phyloP scores from a whole-genome alignment of 2,113 vertebrate genomes.

The Aramus guarauna region DNA sequence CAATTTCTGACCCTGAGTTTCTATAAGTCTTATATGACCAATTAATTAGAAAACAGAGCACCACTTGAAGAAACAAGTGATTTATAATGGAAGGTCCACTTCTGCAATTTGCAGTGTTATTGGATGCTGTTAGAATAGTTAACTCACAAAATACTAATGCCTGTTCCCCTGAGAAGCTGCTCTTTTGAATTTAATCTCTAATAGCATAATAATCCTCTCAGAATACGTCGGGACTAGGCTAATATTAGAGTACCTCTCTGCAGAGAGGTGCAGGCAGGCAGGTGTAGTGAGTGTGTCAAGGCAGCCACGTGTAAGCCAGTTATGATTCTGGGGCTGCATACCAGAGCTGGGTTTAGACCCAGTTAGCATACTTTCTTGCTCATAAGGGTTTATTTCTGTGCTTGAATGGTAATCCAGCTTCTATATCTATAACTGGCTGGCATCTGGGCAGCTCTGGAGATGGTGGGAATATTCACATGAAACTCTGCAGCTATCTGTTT shows the following conservation, averaged over 20 bases:
- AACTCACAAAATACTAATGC: not conserved
- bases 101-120: not conserved
- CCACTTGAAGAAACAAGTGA: not conserved
- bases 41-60: conserved; percentile 49
- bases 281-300: not conserved
- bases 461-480: not conserved
- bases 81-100: not conserved
- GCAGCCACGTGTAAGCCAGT: not conserved
- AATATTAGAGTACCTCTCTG: not conserved
- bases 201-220: not conserved
- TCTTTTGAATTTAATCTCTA: not conserved
- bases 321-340: not conserved
- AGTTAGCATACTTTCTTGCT: not conserved
- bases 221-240: not conserved
- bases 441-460: not conserved
- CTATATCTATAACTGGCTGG: not conserved
- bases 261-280: not conserved
- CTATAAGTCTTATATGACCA: not conserved
- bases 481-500: not conserved
- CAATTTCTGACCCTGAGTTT: not conserved
- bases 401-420: not conserved
- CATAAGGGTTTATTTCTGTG: not conserved
- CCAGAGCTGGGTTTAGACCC: not conserved
- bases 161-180: not conserved
- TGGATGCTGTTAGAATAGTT: not conserved